Conservation (phyloP, 2,888 invertebrate genomes). For the Tenodera sinensis region DNA sequence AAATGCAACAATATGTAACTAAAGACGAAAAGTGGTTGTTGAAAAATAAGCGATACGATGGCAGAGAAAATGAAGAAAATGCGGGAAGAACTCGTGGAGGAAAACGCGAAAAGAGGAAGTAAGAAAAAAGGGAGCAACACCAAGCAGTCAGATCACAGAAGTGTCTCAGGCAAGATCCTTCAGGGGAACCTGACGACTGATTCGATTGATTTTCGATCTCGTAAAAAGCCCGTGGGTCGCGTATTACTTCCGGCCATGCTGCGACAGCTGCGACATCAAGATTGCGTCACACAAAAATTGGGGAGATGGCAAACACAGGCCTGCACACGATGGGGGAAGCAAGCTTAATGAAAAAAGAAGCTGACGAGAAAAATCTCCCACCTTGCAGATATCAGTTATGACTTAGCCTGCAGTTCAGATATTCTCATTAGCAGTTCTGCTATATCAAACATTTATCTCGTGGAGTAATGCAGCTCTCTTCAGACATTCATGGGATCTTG, state of each 20-base stretch:
- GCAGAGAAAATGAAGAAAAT: background rate
- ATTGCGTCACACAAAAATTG: background rate
- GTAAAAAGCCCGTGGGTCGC: constrained; percentile 15
- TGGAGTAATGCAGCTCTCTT: too few relatives aligned
- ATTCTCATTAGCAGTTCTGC: background rate
- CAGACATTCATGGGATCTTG: too few relatives aligned
- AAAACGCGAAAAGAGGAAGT: background rate
- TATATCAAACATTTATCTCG: too few relatives aligned
- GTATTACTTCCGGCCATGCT: constrained; percentile 23
- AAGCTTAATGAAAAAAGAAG: background rate
- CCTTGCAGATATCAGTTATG: background rate
- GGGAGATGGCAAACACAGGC: background rate
- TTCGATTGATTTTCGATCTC: constrained; percentile 29
- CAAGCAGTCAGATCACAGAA: background rate
- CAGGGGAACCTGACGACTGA: constrained; percentile 16
- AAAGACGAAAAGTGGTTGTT: too few relatives aligned
- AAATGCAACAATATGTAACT: too few relatives aligned
- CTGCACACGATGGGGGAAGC: background rate
- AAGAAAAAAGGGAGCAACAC: background rate
- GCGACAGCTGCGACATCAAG: background rate
- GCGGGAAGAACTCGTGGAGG: background rate
- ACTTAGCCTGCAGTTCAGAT: background rate
- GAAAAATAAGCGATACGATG: too few relatives aligned
- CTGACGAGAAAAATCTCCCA: background rate
- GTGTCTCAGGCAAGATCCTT: background rate